Conservation (phyloP, 2,888 invertebrate species). For the Troilus luridus region DNA sequence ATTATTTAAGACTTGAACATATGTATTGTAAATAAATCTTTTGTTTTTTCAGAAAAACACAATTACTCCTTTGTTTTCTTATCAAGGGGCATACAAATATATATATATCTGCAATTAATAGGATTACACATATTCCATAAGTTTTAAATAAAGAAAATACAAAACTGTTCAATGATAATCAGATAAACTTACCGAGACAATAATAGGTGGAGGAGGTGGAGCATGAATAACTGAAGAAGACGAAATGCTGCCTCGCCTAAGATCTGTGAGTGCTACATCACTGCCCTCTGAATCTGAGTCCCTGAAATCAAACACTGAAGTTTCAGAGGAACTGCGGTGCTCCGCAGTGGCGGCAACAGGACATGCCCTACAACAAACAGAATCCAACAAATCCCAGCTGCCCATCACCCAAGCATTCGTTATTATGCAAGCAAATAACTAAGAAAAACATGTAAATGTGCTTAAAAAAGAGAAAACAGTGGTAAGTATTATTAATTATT, state of each 20-base stretch:
- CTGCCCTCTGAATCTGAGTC: conserved; percentile 76
- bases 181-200: conserved; percentile 39
- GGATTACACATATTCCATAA: not conserved
- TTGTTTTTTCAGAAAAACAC: too few species aligned
- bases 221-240: not conserved
- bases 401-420: conserved; percentile 65
- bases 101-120: not conserved
- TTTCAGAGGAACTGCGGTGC: conserved; percentile 75
- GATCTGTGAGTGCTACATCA: conserved; percentile 35
- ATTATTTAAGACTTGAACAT: too few species aligned
- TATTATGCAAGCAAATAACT: conserved; percentile 47
- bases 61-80: too few species aligned
- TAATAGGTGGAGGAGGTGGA: conserved; percentile 28
- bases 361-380: conserved; percentile 55
- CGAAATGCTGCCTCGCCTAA: not conserved
- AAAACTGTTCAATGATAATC: not conserved
- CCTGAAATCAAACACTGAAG: conserved; percentile 77
- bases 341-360: conserved; percentile 67
- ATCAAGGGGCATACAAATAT: too few species aligned
- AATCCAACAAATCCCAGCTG: conserved; percentile 54
- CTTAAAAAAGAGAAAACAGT: not conserved
- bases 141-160: not conserved
- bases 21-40: too few species aligned
- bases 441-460: not conserved
- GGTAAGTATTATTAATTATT: not conserved